Evolutionary conservation across 2,113 vertebrate genomes (phyloP).

Genomic region (Hippocampus guttulatus): DNA sequence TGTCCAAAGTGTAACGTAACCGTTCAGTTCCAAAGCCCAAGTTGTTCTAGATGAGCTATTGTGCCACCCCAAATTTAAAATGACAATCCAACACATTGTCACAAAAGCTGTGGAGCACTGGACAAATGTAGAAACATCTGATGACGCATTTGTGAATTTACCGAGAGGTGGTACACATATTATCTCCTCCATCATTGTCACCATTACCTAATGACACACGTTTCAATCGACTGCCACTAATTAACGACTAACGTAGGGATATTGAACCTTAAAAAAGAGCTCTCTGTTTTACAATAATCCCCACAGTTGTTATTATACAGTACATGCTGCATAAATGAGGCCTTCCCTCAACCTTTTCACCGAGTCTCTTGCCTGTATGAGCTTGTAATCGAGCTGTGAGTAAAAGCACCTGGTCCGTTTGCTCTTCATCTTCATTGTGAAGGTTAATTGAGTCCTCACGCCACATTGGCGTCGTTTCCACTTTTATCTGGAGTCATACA

Average conservation of each 20-base stretch:
- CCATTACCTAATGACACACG: background rate
- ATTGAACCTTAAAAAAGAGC: background rate
- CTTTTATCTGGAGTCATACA: background rate
- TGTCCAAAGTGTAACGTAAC: background rate
- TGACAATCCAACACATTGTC: background rate
- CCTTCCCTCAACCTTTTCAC: background rate
- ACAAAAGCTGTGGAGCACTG: background rate
- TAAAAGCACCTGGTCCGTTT: background rate
- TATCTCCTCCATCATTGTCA: background rate
- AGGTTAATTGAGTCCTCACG: conserved; percentile 1
- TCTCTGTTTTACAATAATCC: conserved; percentile 1
- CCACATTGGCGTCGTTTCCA: background rate
- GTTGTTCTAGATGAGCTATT: background rate
- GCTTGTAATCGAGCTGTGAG: conserved; percentile 4
- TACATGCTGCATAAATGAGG: background rate
- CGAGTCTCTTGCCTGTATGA: background rate
- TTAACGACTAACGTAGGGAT: background rate
- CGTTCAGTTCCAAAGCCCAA: background rate
- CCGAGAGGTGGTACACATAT: background rate
- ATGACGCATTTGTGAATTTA: background rate
- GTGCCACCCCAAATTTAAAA: background rate
- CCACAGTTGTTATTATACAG: background rate
- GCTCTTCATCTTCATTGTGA: conserved; percentile 7
- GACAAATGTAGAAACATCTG: background rate
- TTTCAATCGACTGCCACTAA: background rate